Evolutionary conservation across 2,113 vertebrate genomes (phyloP).

Genomic region (Rhagologus leucostigma): DNA sequence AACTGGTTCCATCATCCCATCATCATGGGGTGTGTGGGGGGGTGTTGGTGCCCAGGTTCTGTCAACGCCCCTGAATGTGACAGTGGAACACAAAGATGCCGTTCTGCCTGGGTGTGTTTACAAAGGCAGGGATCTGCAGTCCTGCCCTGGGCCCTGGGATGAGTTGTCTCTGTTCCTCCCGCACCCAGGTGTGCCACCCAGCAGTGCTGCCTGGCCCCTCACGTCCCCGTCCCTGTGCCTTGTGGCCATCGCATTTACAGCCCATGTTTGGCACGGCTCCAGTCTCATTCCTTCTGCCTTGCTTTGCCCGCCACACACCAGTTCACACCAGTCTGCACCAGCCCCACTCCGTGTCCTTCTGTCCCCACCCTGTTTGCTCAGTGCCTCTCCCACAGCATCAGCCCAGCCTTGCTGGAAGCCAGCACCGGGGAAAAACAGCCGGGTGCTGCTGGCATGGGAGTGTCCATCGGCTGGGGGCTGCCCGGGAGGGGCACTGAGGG

Average conservation of each 20-base stretch:
- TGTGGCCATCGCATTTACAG: not conserved
- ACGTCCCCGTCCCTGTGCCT: rapidly evolving
- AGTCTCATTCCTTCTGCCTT: not conserved
- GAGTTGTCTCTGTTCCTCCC: not conserved
- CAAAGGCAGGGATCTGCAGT: not conserved
- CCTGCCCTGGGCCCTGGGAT: not conserved
- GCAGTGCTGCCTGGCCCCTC: not conserved
- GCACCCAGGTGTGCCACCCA: not conserved
- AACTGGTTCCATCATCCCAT: not conserved
- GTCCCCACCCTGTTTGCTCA: not conserved
- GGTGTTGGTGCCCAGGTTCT: not conserved
- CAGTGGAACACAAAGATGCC: not conserved
- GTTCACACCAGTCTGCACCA: not conserved
- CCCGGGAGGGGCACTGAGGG: rapidly evolving
- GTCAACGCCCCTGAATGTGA: not conserved
- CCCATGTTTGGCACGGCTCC: not conserved
- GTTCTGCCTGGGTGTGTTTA: not conserved
- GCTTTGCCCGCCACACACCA: not conserved
- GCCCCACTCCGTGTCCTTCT: rapidly evolving
- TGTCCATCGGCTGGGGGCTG: rapidly evolving
- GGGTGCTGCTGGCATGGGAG: not conserved
- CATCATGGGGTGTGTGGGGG: not conserved
- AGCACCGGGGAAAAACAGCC: not conserved
- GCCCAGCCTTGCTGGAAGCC: not conserved
- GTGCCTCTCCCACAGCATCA: not conserved